Evolutionary conservation across 2,113 vertebrate genomes (phyloP).

Genomic region (Zonotrichia leucophrys): DNA sequence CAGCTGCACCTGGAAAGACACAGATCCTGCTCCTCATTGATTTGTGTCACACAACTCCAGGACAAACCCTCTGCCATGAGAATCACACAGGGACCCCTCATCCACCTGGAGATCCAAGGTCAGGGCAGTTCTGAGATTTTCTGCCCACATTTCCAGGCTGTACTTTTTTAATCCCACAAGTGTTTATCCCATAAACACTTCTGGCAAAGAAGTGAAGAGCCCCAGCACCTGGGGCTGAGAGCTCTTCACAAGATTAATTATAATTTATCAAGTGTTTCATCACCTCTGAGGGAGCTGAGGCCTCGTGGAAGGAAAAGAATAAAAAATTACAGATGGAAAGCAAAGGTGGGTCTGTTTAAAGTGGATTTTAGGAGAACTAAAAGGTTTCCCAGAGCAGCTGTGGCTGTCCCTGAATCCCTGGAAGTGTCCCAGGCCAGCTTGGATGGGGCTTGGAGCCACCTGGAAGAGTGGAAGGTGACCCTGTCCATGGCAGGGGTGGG

Average conservation of each 20-base stretch:
- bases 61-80: background rate
- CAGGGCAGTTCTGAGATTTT: background rate
- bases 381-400: background rate
- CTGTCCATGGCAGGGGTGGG: background rate
- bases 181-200: background rate
- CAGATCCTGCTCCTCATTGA: background rate
- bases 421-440: background rate
- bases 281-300: background rate
- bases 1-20: background rate
- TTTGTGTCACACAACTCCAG: background rate
- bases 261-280: background rate
- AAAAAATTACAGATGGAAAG: background rate
- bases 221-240: background rate
- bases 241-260: background rate
- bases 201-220: background rate
- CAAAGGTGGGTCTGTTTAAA: background rate
- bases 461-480: background rate
- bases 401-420: background rate
- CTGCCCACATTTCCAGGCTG: background rate
- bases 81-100: background rate
- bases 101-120: background rate
- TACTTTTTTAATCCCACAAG: background rate
- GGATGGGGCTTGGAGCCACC: background rate
- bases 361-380: fast-evolving
- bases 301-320: background rate